Conservation (phyloP, 2,113 vertebrate genomes). For the Scartelaos histophorus region DNA sequence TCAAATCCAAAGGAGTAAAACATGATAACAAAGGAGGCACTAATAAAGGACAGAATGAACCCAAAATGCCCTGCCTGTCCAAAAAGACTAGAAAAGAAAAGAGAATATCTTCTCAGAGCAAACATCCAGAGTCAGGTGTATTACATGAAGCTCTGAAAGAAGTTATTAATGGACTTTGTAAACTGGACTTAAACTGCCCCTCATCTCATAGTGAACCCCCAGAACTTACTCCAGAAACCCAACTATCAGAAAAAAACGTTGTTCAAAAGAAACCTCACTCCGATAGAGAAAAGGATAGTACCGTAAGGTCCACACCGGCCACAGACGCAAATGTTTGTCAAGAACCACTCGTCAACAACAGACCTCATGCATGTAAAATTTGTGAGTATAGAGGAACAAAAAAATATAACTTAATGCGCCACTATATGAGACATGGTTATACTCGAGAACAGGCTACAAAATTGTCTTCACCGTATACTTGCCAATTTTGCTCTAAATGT, state of each 20-base stretch:
- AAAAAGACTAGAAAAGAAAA: constrained; percentile 40
- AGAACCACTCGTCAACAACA: constrained; percentile 82
- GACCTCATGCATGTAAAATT: constrained; percentile 88
- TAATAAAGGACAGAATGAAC: constrained; percentile 39
- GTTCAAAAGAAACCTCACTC: constrained; percentile 43
- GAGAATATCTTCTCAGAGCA: constrained; percentile 2
- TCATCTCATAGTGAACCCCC: constrained; percentile 54
- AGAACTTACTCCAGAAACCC: constrained; percentile 60
- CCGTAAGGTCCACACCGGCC: constrained; percentile 67
- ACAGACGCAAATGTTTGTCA: constrained; percentile 58
- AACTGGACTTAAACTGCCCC: constrained; percentile 85
- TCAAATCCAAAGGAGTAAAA: constrained; percentile 55
- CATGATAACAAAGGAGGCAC: constrained; percentile 25
- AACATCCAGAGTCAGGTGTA: constrained; percentile 36
- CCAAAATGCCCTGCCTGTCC: constrained; percentile 12
- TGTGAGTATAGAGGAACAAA: constrained; percentile 89
- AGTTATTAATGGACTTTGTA: constrained; percentile 86
- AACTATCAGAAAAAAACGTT: constrained; percentile 61
- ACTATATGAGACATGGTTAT: constrained; percentile 88
- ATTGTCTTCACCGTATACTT: constrained; percentile 84
- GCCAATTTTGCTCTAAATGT: constrained; percentile 90
- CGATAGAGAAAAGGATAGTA: constrained; percentile 36
- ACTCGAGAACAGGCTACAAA: constrained; percentile 84
- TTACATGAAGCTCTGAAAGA: constrained; percentile 83
- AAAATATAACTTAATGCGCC: constrained; percentile 86